Conservation (phyloP, 2,797 vertebrate genomes). For the Poeciliopsis gracilis region DNA sequence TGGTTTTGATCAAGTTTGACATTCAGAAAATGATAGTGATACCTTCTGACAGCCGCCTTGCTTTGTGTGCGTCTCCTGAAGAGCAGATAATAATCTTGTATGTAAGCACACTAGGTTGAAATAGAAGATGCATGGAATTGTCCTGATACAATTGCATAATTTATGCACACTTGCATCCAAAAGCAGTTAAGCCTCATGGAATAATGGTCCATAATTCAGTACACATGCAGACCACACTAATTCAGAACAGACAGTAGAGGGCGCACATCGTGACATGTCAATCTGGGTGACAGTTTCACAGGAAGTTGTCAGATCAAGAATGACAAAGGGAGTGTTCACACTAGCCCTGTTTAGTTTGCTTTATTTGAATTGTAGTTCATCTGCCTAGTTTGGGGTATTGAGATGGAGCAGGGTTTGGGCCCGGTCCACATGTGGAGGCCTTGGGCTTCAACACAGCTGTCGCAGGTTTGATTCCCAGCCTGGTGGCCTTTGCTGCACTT, state of each 20-base stretch:
- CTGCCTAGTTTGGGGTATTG: not conserved
- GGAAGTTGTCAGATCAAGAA: not conserved
- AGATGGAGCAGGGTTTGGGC: too few species aligned
- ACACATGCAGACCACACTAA: not conserved
- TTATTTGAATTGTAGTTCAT: not conserved
- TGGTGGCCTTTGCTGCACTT: too few species aligned
- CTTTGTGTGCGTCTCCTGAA: not conserved
- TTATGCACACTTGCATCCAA: not conserved
- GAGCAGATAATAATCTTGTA: constrained; percentile 35
- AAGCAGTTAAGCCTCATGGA: not conserved
- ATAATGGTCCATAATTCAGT: not conserved
- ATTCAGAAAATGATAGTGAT: constrained; percentile 35
- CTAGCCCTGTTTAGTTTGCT: not conserved
- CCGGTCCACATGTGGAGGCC: too few species aligned
- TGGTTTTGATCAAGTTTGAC: constrained; percentile 42
- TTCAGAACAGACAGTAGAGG: not conserved
- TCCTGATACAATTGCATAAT: not conserved
- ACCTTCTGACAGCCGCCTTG: constrained; percentile 1
- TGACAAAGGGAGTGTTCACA: not conserved
- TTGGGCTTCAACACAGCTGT: too few species aligned
- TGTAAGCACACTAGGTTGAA: not conserved
- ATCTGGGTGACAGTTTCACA: not conserved
- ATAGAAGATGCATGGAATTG: not conserved
- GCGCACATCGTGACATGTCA: not conserved
- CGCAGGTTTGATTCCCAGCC: too few species aligned